Conservation (phyloP, 2,888 invertebrate genomes). For the Zhengitettix transpicula region DNA sequence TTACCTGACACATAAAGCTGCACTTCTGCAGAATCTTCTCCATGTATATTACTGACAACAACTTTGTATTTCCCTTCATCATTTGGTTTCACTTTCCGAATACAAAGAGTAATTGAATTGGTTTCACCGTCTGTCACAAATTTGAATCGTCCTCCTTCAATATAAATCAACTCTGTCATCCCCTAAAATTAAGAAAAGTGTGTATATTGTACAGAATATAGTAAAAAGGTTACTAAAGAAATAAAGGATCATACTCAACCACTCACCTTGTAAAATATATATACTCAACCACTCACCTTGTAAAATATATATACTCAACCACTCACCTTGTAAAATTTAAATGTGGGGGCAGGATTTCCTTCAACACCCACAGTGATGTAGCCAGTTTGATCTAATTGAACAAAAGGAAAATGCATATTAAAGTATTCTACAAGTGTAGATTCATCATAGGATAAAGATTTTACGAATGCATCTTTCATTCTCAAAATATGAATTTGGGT, state of each 20-base stretch:
- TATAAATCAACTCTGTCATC: slow-evolving; percentile 57
- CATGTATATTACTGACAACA: slow-evolving; percentile 82
- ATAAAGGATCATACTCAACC: background rate
- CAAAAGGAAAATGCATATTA: no score
- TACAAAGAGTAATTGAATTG: slow-evolving; percentile 82
- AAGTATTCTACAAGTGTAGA: no score
- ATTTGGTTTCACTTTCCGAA: slow-evolving; percentile 88
- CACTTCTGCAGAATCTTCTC: slow-evolving; percentile 91
- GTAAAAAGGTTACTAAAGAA: background rate
- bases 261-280: background rate
- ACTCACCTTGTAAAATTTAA: slow-evolving; percentile 74
- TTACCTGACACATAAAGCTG: slow-evolving; percentile 89
- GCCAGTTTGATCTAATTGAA: slow-evolving; percentile 63
- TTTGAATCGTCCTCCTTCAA: slow-evolving; percentile 90
- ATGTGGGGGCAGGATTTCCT: slow-evolving; percentile 86
- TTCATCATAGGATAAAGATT: no score
- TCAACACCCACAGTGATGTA: slow-evolving; percentile 86
- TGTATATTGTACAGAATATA: background rate
- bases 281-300: background rate
- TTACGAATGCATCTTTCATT: no score
- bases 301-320: background rate
- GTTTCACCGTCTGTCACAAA: slow-evolving; percentile 87
- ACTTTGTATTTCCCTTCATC: slow-evolving; percentile 95
- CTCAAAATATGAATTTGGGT: no score
- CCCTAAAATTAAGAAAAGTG: slow-evolving; percentile 30